A percentile compares a stretch with the other conserved stretches of the same genome.
Evolutionary conservation across 2,113 vertebrate species (phyloP).

Genomic region (Odobenus rosmarus): DNA sequence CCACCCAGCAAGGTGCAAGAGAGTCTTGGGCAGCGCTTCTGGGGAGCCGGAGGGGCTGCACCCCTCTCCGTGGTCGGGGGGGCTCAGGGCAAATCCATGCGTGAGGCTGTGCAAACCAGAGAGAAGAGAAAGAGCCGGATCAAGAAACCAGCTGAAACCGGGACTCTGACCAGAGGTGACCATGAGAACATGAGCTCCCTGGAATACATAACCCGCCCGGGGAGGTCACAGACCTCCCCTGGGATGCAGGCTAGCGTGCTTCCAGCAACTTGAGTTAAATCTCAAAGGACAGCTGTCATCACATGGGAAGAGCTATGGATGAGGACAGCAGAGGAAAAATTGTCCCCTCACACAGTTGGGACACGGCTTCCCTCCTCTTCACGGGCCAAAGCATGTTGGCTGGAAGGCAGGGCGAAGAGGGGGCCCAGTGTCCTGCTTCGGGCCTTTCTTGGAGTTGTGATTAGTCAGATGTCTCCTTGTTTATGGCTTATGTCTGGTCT

Average conservation of each 20-base stretch:
- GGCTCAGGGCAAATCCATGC: too few species aligned
- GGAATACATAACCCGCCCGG: fast-evolving
- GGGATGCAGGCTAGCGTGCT: not conserved
- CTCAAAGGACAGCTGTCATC: constrained; percentile 17
- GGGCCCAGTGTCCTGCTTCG: not conserved
- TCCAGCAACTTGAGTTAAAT: not conserved
- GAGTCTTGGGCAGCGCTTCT: not conserved
- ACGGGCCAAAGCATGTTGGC: not conserved
- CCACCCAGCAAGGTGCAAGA: not conserved
- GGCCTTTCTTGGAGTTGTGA: not conserved
- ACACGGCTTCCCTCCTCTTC: not conserved
- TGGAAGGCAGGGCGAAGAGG: not conserved
- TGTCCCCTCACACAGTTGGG: not conserved
- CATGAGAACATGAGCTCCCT: constrained; percentile 45
- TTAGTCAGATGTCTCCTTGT: not conserved
- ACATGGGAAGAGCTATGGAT: not conserved
- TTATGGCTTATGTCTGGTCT: not conserved
- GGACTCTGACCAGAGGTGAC: not conserved
- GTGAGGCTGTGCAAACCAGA: not conserved
- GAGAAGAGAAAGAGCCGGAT: not conserved
- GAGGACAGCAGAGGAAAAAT: not conserved
- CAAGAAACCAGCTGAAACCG: not conserved
- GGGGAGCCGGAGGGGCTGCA: fast-evolving
- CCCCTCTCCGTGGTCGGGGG: fast-evolving
- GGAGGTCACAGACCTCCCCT: not conserved